Conservation (phyloP, 1,140 invertebrate genomes). For the Lordiphosa mommai region DNA sequence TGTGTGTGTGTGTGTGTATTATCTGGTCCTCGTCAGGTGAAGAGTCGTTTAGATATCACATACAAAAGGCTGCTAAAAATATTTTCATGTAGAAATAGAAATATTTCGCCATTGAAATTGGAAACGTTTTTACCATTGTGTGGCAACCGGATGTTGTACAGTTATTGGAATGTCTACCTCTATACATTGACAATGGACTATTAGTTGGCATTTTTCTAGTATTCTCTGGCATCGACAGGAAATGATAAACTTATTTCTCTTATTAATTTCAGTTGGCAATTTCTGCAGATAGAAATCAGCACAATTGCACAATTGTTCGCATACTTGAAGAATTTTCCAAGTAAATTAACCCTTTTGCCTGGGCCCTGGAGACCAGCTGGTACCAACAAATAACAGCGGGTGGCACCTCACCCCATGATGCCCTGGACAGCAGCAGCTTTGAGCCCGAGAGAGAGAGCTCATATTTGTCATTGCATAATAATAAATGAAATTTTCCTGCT, state of each 20-base stretch:
- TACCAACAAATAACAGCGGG: background rate
- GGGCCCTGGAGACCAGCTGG: constrained; percentile 8
- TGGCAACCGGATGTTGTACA: constrained; percentile 64
- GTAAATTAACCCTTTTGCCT: constrained; percentile 48
- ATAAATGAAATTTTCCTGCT: constrained; percentile 10
- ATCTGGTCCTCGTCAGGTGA: constrained; percentile 59
- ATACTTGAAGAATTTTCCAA: constrained; percentile 49
- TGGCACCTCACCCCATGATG: no score
- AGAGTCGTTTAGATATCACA: constrained; percentile 51
- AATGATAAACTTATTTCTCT: constrained; percentile 71
- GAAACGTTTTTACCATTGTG: constrained; percentile 68
- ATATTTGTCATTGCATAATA: constrained; percentile 11
- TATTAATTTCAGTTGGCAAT: constrained; percentile 71
- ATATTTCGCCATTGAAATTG: constrained; percentile 70
- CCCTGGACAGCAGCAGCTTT: background rate
- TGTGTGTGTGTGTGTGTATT: constrained; percentile 31
- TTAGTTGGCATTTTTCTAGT: constrained; percentile 59
- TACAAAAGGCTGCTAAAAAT: constrained; percentile 58
- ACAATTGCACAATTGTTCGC: constrained; percentile 43
- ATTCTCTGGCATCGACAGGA: constrained; percentile 51
- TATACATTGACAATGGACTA: constrained; percentile 60
- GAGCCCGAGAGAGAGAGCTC: background rate
- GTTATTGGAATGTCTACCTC: constrained; percentile 73
- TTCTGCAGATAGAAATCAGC: constrained; percentile 58
- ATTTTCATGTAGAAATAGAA: constrained; percentile 72